phyloP scores from a whole-genome alignment of 2,888 invertebrate genomes.

The Pyrocoelia pectoralis region DNA sequence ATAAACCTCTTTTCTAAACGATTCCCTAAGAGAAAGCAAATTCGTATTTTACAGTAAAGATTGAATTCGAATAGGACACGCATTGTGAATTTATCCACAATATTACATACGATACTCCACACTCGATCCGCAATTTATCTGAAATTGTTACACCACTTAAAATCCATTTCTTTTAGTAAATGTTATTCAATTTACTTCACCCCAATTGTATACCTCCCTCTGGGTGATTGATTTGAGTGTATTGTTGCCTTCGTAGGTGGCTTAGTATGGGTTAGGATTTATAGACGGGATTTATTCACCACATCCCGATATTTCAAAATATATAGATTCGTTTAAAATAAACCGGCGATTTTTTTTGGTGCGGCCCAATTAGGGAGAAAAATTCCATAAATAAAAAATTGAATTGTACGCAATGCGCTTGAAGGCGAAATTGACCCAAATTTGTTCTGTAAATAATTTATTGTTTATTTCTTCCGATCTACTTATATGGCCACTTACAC shows the following conservation, averaged over 20 bases:
- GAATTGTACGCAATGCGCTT: too few relatives aligned
- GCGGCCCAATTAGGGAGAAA: background rate
- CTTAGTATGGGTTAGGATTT: conserved; percentile 36
- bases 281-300: conserved; percentile 36
- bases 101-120: too few relatives aligned
- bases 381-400: too few relatives aligned
- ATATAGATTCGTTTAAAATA: conserved; percentile 34
- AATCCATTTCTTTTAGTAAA: too few relatives aligned
- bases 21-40: background rate
- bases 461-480: too few relatives aligned
- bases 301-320: conserved; percentile 35
- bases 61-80: background rate
- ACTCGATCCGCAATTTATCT: too few relatives aligned
- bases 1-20: background rate
- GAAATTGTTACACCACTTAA: too few relatives aligned
- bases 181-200: background rate
- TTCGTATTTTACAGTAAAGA: background rate
- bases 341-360: background rate
- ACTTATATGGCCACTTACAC: too few relatives aligned
- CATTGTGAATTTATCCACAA: too few relatives aligned
- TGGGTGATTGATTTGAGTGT: conserved; percentile 23
- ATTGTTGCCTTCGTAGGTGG: conserved; percentile 41
- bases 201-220: conserved; percentile 4
- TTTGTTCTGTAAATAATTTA: too few relatives aligned
- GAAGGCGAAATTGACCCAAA: too few relatives aligned